Percentiles rank a stretch among this genome's conserved stretches.
Conservation (phyloP, 2,888 invertebrate genomes). For the Caenorhabditis macrosperma region DNA sequence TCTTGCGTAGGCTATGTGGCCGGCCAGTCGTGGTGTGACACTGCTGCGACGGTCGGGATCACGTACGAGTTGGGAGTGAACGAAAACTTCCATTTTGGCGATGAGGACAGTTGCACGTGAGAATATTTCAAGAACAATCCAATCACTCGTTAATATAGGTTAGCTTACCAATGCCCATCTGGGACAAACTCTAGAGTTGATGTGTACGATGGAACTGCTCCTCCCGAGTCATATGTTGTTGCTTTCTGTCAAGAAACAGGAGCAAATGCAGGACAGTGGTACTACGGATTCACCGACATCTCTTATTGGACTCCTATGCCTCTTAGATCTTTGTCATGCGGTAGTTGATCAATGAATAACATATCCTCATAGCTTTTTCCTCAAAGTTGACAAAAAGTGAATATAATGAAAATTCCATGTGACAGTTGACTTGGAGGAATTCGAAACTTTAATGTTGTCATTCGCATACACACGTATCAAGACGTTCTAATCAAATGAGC, state of each 20-base stretch:
- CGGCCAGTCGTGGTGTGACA: constrained; percentile 1
- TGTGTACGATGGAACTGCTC: not conserved
- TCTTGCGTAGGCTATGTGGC: constrained; percentile 22
- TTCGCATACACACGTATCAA: too few relatives aligned
- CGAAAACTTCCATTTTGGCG: too few relatives aligned
- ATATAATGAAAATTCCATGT: too few relatives aligned
- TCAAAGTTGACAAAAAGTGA: too few relatives aligned
- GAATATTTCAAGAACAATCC: too few relatives aligned
- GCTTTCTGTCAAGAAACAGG: constrained; percentile 31
- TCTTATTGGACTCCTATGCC: not conserved
- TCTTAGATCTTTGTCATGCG: not conserved
- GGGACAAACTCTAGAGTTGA: not conserved
- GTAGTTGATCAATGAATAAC: not conserved
- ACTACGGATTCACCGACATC: not conserved
- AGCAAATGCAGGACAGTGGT: constrained; percentile 24
- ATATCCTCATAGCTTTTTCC: too few relatives aligned
- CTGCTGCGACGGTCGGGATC: constrained; percentile 19
- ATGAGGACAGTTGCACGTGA: too few relatives aligned
- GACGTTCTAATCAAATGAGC: too few relatives aligned
- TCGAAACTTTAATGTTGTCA: too few relatives aligned
- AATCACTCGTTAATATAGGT: not conserved
- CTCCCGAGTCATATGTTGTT: not conserved
- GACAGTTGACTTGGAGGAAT: too few relatives aligned
- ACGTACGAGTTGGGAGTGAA: not conserved
- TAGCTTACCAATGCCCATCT: not conserved